phyloP scores from a whole-genome alignment of 1,140 invertebrate genomes.

The Nylanderia fulva region DNA sequence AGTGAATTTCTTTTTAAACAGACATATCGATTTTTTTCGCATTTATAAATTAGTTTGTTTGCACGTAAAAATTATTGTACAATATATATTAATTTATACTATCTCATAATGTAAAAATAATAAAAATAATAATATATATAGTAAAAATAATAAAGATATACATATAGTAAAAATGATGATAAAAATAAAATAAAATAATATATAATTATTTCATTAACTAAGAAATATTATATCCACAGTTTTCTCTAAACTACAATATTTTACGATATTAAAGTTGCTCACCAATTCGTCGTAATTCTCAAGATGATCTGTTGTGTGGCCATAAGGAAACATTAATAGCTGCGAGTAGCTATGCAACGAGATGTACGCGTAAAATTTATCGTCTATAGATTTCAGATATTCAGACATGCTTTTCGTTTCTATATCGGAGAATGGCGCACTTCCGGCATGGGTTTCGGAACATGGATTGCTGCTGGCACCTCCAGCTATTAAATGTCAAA shows the following conservation, averaged over 20 bases:
- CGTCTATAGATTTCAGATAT: slow-evolving; percentile 84
- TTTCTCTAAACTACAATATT: not conserved
- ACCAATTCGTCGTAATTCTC: slow-evolving; percentile 89
- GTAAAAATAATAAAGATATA: no score
- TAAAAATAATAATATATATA: no score
- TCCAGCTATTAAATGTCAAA: slow-evolving; percentile 82
- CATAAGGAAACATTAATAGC: slow-evolving; percentile 90
- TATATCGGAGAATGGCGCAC: slow-evolving; percentile 90
- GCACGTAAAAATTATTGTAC: no score
- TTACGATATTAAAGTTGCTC: slow-evolving; percentile 67
- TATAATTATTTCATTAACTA: not conserved
- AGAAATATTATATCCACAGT: no score
- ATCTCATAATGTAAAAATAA: no score
- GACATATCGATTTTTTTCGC: not conserved
- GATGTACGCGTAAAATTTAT: slow-evolving; percentile 89
- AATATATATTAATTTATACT: not conserved
- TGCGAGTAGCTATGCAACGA: slow-evolving; percentile 93
- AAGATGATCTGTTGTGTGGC: slow-evolving; percentile 87
- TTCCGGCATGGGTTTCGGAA: slow-evolving; percentile 90
- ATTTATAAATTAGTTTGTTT: not conserved
- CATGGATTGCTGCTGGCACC: slow-evolving; percentile 90
- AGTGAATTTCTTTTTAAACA: not conserved
- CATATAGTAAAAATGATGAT: not conserved
- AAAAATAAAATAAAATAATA: not conserved
- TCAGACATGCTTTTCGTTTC: slow-evolving; percentile 88